Evolutionary conservation across 2,797 vertebrate genomes (phyloP).

Genomic region (Typhlichthys subterraneus): DNA sequence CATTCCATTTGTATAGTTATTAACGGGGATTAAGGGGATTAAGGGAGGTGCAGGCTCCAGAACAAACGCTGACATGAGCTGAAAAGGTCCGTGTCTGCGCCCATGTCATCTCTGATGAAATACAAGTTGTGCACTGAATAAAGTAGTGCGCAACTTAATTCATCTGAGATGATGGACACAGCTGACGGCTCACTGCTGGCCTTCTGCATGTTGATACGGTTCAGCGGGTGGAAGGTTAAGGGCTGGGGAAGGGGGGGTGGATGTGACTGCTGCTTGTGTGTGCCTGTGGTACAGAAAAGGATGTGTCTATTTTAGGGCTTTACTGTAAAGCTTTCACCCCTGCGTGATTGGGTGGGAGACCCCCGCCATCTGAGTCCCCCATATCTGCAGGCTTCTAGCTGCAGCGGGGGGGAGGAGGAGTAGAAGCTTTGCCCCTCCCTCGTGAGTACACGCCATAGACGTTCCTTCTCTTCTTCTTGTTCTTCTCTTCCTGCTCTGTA

Average conservation of each 20-base stretch:
- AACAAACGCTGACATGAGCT: neutral
- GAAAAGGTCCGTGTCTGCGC: neutral
- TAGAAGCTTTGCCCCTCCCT: slow-evolving; percentile 98
- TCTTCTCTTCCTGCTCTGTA: slow-evolving; percentile 62
- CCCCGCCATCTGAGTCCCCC: slow-evolving; percentile 98
- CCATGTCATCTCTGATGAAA: neutral
- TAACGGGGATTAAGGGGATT: slow-evolving; percentile 9
- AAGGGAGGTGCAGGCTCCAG: slow-evolving; percentile 25
- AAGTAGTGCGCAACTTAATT: slow-evolving; percentile 5
- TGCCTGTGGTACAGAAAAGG: slow-evolving; percentile 99
- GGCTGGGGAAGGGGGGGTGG: slow-evolving; percentile 54
- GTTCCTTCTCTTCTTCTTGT: slow-evolving; percentile 68
- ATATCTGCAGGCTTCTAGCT: slow-evolving; percentile 99
- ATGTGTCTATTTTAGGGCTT: slow-evolving; percentile 99
- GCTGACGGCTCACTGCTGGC: slow-evolving; percentile 27
- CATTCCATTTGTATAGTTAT: slow-evolving; percentile 9
- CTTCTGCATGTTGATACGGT: slow-evolving; percentile 36
- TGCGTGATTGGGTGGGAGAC: slow-evolving; percentile 98
- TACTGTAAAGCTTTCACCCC: slow-evolving; percentile 99
- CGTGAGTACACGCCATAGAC: slow-evolving; percentile 98
- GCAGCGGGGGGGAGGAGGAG: slow-evolving; percentile 93
- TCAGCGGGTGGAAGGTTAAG: slow-evolving; percentile 42
- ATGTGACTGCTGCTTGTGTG: slow-evolving; percentile 98
- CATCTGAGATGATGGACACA: slow-evolving; percentile 6
- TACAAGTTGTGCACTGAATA: slow-evolving; percentile 5